phyloP scores from a whole-genome alignment of 2,797 vertebrate genomes.

The Leucoraja ocellata region DNA sequence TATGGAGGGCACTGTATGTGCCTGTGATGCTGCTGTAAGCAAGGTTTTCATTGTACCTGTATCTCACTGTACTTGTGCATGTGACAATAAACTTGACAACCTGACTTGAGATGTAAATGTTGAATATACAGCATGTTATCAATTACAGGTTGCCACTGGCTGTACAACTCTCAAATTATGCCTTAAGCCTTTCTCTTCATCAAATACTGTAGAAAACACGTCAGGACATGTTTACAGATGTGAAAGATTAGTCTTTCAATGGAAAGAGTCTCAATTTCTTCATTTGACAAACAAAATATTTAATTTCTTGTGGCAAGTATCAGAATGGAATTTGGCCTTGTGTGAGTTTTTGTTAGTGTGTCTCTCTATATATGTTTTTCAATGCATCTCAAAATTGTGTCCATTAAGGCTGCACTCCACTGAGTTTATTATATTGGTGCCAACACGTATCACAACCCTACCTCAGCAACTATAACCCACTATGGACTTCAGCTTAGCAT shows the following conservation, averaged over 20 bases:
- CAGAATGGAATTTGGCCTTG: background rate
- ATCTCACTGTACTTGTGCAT: no score
- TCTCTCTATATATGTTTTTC: background rate
- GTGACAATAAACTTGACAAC: no score
- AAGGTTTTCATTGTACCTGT: no score
- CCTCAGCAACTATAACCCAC: no score
- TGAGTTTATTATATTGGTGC: no score
- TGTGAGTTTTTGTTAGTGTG: background rate
- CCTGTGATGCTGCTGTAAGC: no score
- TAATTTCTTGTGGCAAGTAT: background rate
- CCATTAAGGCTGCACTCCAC: background rate
- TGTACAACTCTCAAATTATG: background rate
- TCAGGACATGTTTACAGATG: background rate
- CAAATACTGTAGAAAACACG: background rate
- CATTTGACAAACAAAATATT: background rate
- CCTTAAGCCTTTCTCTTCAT: background rate
- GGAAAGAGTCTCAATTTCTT: background rate
- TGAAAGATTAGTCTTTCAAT: background rate
- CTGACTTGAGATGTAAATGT: background rate
- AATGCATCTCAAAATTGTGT: background rate
- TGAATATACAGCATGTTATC: background rate
- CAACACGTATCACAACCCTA: no score
- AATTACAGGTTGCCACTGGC: background rate
- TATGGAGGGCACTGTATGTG: no score
- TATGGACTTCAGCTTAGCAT: no score